Conservation (phyloP, 1,140 invertebrate species). For the Helicoverpa armigera region DNA sequence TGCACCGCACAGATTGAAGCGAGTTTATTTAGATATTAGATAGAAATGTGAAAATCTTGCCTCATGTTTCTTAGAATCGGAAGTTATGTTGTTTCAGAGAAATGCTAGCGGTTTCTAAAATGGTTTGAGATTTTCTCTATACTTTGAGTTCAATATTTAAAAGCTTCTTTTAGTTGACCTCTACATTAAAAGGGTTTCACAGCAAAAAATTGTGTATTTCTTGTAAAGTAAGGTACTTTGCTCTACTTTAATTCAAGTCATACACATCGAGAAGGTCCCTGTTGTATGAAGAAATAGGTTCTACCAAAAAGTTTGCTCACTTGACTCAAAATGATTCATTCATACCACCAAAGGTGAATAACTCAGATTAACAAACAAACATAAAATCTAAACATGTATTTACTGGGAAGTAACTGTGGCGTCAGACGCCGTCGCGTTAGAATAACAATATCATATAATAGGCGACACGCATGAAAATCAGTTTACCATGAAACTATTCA, state of each 20-base stretch:
- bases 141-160: background rate
- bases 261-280: too few species aligned
- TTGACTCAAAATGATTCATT: too few species aligned
- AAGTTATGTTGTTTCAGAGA: constrained; percentile 10
- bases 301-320: too few species aligned
- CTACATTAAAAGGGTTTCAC: too few species aligned
- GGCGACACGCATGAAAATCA: constrained; percentile 37
- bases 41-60: constrained; percentile 18
- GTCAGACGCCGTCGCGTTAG: background rate
- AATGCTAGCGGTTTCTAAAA: background rate
- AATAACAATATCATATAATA: constrained; percentile 51
- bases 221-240: too few species aligned
- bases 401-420: constrained; percentile 48
- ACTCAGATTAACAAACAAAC: background rate
- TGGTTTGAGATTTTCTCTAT: too few species aligned
- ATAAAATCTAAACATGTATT: constrained; percentile 27
- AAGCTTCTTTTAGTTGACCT: background rate
- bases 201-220: too few species aligned
- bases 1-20: background rate
- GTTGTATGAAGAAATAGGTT: too few species aligned
- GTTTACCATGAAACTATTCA: constrained; percentile 26
- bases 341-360: constrained; percentile 19
- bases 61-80: constrained; percentile 16
- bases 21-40: constrained; percentile 33
- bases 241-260: too few species aligned